A percentile compares a stretch with the other conserved stretches of the same genome.
Evolutionary conservation across 1,140 invertebrate genomes (phyloP).

Genomic region (Drosophila pseudoobscura): DNA sequence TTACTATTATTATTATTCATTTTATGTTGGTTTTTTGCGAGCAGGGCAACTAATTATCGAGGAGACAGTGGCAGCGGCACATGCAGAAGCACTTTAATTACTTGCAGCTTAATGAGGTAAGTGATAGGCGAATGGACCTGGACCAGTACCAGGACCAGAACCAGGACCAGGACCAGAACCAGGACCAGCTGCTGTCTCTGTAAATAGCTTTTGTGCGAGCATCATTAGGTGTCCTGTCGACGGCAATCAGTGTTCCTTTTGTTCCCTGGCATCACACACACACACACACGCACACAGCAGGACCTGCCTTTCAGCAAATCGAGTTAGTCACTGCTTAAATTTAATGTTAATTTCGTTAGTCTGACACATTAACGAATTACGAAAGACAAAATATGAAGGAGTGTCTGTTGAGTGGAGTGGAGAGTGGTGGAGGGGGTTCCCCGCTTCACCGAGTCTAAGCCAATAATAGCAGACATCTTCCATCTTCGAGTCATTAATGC

Average conservation of each 20-base stretch:
- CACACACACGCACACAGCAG: neutral
- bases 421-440: neutral
- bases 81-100: slow-evolving; percentile 29
- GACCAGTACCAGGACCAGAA: too few relatives aligned
- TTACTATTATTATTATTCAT: slow-evolving; percentile 15
- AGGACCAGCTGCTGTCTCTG: too few relatives aligned
- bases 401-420: neutral
- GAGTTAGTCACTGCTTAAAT: slow-evolving; percentile 73
- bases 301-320: slow-evolving; percentile 49
- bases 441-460: slow-evolving; percentile 36
- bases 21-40: slow-evolving; percentile 2
- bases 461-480: slow-evolving; percentile 39
- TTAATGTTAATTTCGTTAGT: slow-evolving; percentile 76
- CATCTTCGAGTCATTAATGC: slow-evolving; percentile 42
- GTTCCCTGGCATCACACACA: slow-evolving; percentile 38
- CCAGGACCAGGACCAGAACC: too few relatives aligned
- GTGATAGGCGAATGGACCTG: slow-evolving; percentile 27
- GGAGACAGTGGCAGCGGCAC: slow-evolving; percentile 2
- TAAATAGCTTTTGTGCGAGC: slow-evolving; percentile 55
- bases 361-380: slow-evolving; percentile 68
- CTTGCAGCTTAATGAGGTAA: slow-evolving; percentile 42
- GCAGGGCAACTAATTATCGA: slow-evolving; percentile 59
- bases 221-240: slow-evolving; percentile 62
- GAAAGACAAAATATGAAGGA: slow-evolving; percentile 36
- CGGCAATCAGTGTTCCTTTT: slow-evolving; percentile 68